A percentile compares a stretch with the other conserved stretches of the same genome.
Evolutionary conservation across 2,888 invertebrate genomes (phyloP).

Genomic region (Hirtodrosophila duncani): DNA sequence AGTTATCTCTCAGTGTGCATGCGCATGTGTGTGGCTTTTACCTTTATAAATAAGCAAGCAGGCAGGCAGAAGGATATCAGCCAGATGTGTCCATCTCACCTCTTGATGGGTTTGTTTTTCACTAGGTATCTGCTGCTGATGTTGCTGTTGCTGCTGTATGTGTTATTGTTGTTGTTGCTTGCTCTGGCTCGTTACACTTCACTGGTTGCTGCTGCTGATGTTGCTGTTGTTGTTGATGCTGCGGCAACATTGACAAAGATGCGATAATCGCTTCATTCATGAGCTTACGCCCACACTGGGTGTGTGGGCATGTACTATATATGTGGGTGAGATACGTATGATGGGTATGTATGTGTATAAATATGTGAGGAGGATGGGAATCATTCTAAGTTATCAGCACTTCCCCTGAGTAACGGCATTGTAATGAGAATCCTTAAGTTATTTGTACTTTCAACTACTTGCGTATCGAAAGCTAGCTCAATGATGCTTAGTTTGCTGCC

Average conservation of each 20-base stretch:
- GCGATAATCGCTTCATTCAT: conserved; percentile 72
- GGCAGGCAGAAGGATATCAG: conserved; percentile 8
- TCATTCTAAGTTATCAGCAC: too few species aligned
- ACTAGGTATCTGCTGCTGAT: neutral
- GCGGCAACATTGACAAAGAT: conserved; percentile 62
- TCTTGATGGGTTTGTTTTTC: conserved; percentile 8
- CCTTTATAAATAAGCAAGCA: conserved; percentile 37
- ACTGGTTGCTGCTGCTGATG: conserved; percentile 31
- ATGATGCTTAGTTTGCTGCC: too few species aligned
- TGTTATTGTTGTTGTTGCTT: conserved; percentile 30
- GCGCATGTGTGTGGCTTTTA: conserved; percentile 4
- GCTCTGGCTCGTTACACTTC: conserved; percentile 48
- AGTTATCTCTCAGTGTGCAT: neutral
- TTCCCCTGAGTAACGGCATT: too few species aligned
- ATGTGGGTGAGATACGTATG: too few species aligned
- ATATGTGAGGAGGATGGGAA: too few species aligned
- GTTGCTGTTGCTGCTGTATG: conserved; percentile 12
- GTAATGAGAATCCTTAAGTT: too few species aligned
- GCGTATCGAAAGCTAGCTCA: too few species aligned
- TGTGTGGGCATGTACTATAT: too few species aligned
- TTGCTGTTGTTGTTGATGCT: conserved; percentile 14
- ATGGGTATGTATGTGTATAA: too few species aligned
- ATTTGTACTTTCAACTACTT: too few species aligned
- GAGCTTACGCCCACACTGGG: conserved; percentile 58
- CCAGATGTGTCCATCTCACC: conserved; percentile 7